phyloP scores from a whole-genome alignment of 1,140 invertebrate species.

The Drosophila orena region DNA sequence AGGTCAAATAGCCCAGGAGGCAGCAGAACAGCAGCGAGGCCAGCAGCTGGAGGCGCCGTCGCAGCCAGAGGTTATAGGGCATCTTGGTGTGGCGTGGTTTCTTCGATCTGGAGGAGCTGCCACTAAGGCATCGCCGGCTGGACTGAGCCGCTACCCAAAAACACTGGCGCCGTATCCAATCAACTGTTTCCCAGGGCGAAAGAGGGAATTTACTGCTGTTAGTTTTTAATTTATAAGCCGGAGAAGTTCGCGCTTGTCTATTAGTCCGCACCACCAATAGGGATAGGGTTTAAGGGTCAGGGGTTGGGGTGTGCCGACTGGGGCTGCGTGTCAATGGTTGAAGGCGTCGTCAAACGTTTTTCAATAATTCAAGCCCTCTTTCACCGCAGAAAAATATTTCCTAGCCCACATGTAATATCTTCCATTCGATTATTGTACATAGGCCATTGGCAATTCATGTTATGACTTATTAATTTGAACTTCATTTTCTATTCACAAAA shows the following conservation, averaged over 20 bases:
- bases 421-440: background rate
- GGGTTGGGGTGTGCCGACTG: background rate
- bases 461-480: background rate
- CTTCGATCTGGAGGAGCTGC: slow-evolving; percentile 20
- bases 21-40: slow-evolving; percentile 62
- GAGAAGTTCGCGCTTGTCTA: slow-evolving; percentile 20
- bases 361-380: slow-evolving; percentile 20
- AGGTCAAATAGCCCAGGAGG: slow-evolving; percentile 71
- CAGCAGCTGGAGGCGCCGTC: slow-evolving; percentile 62
- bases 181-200: slow-evolving; percentile 1
- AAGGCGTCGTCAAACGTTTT: slow-evolving; percentile 23
- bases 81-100: slow-evolving; percentile 25
- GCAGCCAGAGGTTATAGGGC: slow-evolving; percentile 51
- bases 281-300: slow-evolving; percentile 15
- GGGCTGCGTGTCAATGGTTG: slow-evolving; percentile 35
- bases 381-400: background rate
- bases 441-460: background rate
- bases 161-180: background rate
- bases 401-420: background rate
- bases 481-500: too few relatives aligned
- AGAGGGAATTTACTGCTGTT: background rate
- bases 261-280: background rate
- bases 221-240: slow-evolving; percentile 44
- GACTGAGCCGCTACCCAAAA: slow-evolving; percentile 41
- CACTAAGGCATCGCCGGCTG: slow-evolving; percentile 45